phyloP scores from a whole-genome alignment of 2,113 vertebrate genomes.

The Ranitomeya variabilis region DNA sequence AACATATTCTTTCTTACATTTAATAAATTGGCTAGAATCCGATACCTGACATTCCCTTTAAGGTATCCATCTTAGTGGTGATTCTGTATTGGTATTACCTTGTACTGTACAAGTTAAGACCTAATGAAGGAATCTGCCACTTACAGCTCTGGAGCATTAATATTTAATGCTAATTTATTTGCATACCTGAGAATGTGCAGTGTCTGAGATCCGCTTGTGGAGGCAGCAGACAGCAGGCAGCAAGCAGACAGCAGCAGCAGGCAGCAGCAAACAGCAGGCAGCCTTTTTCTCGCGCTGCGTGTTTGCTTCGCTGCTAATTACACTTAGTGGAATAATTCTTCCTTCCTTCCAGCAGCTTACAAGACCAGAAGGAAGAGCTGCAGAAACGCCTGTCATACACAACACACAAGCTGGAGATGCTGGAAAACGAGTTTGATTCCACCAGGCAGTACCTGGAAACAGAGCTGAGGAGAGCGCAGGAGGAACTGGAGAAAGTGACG shows the following conservation, averaged over 20 bases:
- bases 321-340: constrained; percentile 45
- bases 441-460: constrained; percentile 94
- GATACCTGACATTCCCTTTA: background rate
- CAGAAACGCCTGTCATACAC: constrained; percentile 92
- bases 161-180: constrained; percentile 49
- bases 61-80: background rate
- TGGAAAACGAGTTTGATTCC: constrained; percentile 92
- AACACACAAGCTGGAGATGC: constrained; percentile 92
- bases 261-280: too few relatives aligned
- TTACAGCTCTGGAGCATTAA: constrained; percentile 19
- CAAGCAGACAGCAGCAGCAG: too few relatives aligned
- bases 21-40: too few relatives aligned
- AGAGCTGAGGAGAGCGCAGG: constrained; percentile 90
- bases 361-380: constrained; percentile 96
- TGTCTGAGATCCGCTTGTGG: constrained; percentile 19
- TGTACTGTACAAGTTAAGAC: background rate
- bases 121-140: background rate
- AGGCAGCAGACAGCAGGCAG: background rate
- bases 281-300: constrained; percentile 8
- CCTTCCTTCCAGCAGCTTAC: constrained; percentile 80
- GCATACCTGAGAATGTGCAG: constrained; percentile 13
- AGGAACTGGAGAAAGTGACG: constrained; percentile 94
- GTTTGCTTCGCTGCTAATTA: constrained; percentile 40
- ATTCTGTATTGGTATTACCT: background rate
- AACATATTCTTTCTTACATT: background rate